Base-by-base conservation (phyloP, 2,797 vertebrate species). In the Oceanodroma leucorhoa region DNA sequence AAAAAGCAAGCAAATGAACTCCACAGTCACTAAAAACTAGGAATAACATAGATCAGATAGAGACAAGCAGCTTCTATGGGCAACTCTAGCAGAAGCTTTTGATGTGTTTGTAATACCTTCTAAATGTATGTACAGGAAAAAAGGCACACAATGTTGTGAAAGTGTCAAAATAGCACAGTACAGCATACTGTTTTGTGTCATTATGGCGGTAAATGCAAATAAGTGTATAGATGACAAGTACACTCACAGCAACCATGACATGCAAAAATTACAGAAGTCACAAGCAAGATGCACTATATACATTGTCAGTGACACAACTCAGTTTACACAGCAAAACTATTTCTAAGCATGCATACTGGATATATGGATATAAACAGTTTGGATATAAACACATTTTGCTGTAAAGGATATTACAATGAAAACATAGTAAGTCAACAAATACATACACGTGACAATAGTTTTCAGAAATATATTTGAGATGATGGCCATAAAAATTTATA, bases 61-160 rank as follows among this genome's bases (percentile, higher is more conserved):
- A 94, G 21, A 87, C 41, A 87, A 72, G 26, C 9, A 65, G 32
- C 22, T 84, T 75, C 40, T 17, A 36, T 0, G 22, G 19, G 32
- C 13, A 87, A 46, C 45, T 40, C 46, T 18, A 61, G 58, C 38
- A 93, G 69, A 83, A 81, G 40, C 14, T 84, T 73, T 50, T 87
- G 48, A 38, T 3, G 2, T 45, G 48, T 60, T 60, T 71, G 41
- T 32, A 73, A 24, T 19, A 38, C 14, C 13, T 51, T 48, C 54
- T 82, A 51, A 58, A 55, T 0, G 0, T 22, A 60, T 0, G 0
- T 30, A 43, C 6, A 60, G 17, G 20, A 51, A 66, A 92, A 86
- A 14, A 71, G 23, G 20, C 7, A 30, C 19, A 32, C 3, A 15
- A 34, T 38, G 30, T 26, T 48, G 9, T 60, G 14, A 9, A 64